These are phyloP conservation scores for Spatula clypeata DNA, from an alignment of 2,797 vertebrate genomes.

Conservation along the genomic window DNA sequence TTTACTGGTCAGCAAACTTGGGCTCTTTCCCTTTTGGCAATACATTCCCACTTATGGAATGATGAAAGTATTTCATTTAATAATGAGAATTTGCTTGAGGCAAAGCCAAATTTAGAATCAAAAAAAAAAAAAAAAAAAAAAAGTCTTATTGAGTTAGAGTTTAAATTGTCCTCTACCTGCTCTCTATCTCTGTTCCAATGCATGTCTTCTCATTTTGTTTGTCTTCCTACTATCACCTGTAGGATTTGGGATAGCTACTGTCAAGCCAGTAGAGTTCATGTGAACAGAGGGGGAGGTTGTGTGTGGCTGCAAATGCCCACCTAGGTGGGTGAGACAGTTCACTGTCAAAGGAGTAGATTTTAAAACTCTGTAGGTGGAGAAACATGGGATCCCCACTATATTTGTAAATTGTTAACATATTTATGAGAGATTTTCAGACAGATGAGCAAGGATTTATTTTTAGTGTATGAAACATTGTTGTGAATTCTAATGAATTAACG, in stretches of 20 bases:
- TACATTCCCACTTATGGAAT: slow-evolving; percentile 19
- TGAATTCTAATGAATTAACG: neutral
- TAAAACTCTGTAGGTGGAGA: neutral
- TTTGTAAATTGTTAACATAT: neutral
- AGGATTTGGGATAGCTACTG: neutral
- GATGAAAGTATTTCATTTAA: slow-evolving; percentile 45
- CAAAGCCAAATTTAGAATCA: slow-evolving; percentile 9
- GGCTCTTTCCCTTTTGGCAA: slow-evolving; percentile 26
- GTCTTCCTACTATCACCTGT: neutral
- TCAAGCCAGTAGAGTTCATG: neutral
- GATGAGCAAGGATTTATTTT: neutral
- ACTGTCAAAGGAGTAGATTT: neutral
- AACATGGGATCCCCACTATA: fast-evolving
- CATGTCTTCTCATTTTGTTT: fast-evolving
- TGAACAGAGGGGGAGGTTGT: neutral
- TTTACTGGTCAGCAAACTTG: slow-evolving; percentile 19
- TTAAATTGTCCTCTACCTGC: slow-evolving; percentile 1
- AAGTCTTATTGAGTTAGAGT: slow-evolving; percentile 11
- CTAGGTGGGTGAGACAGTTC: neutral
- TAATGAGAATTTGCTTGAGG: slow-evolving; percentile 38
- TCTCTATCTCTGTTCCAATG: neutral
- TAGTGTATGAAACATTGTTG: neutral
- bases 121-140: neutral
- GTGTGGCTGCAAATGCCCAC: neutral
- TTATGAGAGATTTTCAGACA: neutral